phyloP scores from a whole-genome alignment of 35 echinoderm and acorn worm genomes.

The Ophioderma brevispina region DNA sequence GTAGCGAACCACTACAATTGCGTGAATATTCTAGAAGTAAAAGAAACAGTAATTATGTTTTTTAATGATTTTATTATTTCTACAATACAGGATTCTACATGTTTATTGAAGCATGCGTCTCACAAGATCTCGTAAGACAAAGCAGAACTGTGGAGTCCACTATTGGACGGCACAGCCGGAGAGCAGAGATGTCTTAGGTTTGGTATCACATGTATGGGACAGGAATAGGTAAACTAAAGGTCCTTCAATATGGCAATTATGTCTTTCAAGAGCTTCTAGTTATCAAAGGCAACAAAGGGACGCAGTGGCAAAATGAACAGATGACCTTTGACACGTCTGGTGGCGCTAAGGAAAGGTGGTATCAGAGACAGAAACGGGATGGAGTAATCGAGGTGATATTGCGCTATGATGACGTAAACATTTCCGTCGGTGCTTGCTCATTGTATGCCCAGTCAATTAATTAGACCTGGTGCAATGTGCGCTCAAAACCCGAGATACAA shows the following conservation, averaged over 20 bases:
- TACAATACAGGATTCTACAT: background rate
- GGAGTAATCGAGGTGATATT: background rate
- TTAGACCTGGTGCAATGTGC: too few species aligned
- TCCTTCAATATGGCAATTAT: conserved; percentile 23
- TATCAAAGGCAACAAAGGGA: background rate
- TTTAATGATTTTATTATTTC: too few species aligned
- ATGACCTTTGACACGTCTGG: background rate
- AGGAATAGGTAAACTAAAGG: conserved; percentile 62
- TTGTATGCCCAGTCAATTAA: too few species aligned
- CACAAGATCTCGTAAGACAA: conserved; percentile 56
- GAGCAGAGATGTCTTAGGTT: conserved; percentile 64
- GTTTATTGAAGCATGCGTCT: conserved; percentile 12
- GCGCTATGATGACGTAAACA: background rate
- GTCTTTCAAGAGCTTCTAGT: background rate
- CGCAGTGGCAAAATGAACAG: background rate
- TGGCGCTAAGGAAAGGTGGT: background rate
- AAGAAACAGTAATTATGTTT: too few species aligned
- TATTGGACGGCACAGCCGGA: background rate
- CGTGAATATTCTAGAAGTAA: too few species aligned
- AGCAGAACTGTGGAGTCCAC: conserved; percentile 54
- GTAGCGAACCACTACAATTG: too few species aligned
- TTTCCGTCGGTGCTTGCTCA: background rate
- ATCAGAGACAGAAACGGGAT: background rate
- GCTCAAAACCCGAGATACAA: too few species aligned
- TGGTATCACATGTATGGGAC: conserved; percentile 92